A percentile compares a stretch with the other conserved stretches of the same genome.
These are phyloP conservation scores for Aphidius gifuensis DNA, from an alignment of 1,140 invertebrate genomes.

Conservation along the genomic window DNA sequence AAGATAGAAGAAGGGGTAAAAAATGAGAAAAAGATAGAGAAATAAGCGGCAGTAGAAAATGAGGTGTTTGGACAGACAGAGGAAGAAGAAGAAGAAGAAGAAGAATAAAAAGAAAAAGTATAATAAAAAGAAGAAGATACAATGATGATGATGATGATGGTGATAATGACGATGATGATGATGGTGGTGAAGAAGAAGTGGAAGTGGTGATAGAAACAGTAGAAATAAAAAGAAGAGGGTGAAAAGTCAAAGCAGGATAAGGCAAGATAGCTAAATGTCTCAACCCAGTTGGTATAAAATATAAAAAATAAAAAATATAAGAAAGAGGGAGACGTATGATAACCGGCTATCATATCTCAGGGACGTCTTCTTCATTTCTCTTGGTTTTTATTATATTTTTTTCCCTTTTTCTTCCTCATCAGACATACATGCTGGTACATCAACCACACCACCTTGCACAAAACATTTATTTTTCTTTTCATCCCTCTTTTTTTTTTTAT, in stretches of 20 bases:
- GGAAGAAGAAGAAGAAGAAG: conserved; percentile 15
- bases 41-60: not conserved
- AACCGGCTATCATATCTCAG: conserved; percentile 48
- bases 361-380: conserved; percentile 26
- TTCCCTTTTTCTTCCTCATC: conserved; percentile 4
- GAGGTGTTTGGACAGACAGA: conserved; percentile 13
- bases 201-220: conserved; percentile 23
- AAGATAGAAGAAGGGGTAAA: conserved; percentile 32
- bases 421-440: conserved; percentile 5
- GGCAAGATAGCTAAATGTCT: no score
- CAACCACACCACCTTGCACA: not conserved
- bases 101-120: no score
- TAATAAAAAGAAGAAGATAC: no score
- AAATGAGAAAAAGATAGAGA: conserved; percentile 12
- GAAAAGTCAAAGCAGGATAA: conserved; percentile 16
- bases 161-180: no score
- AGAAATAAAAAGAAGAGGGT: conserved; percentile 19
- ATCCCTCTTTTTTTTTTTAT: conserved; percentile 23
- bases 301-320: conserved; percentile 2
- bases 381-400: conserved; percentile 7
- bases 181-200: conserved; percentile 2
- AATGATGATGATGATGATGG: no score
- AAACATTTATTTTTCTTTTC: conserved; percentile 3
- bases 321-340: conserved; percentile 33
- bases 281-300: conserved; percentile 1